Base-by-base conservation (phyloP, 2,888 invertebrate genomes). In the Trachelus iudaicus region DNA sequence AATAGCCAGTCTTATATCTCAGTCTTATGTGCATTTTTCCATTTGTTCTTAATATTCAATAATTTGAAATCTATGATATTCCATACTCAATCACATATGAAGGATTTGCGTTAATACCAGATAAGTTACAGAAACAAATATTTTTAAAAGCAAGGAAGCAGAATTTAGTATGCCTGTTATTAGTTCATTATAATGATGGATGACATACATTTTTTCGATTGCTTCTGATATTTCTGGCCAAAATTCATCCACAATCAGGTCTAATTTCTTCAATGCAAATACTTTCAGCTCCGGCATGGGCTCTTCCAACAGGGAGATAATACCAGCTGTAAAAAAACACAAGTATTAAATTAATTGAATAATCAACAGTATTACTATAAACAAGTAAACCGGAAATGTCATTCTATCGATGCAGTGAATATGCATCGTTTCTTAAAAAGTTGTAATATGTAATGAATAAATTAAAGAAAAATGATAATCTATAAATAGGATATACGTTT, bases 141-240 rank as follows among this genome's bases (percentile, higher is more conserved):
- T 77, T 40, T 77, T 9, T 15, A 77, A 23, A 13, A 77, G 73
- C 30, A 73, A 13, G 30, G 73, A 40, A 56, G 73, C 56, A 33
- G 71, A 77, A 15, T 23, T 77, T 11, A 77, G 15, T 77, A 77
- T 77, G 31, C 34, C 15, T 30, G 9, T 33, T 31, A 75, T 40
- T 73, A n/a, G 33, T 30, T 56, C 30, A 68, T 80, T 76, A 31
- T 76, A 56, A 73, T 75, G 35, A 75, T 77, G 33, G 69, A 78
- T 74, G 73, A 92, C 93, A 92, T 92, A 95, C 95, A 99, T 98
- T 93, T 98, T 99, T 89, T 97, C 97, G 86, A 99, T 98, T 23
- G 98, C 97, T 92, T 99, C 99, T 0, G 98, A 98, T 86, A 99
- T 99, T 93, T 99, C 99, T 12, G 99, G 98, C 99, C 99, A 99